These are phyloP conservation scores for Lepidocolaptes lacrymiger DNA, from an alignment of 2,797 vertebrate species.

Conservation along the genomic window DNA sequence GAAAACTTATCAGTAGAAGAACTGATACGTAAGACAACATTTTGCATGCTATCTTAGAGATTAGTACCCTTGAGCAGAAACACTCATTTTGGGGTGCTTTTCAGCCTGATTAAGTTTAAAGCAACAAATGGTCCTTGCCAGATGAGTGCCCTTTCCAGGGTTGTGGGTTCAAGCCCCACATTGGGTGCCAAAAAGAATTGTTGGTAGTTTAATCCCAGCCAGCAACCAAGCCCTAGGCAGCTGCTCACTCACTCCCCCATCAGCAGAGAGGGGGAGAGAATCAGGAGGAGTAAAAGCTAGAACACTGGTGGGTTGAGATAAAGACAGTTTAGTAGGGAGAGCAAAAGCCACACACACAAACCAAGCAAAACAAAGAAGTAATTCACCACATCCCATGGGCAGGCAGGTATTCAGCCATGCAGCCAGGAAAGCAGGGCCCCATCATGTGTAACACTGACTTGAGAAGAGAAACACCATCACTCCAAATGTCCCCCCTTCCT, in stretches of 20 bases:
- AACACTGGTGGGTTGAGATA: accelerated
- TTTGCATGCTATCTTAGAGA: neutral
- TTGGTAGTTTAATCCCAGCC: neutral
- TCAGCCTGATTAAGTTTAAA: neutral
- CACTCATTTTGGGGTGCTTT: neutral
- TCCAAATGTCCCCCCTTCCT: neutral
- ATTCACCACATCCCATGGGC: neutral
- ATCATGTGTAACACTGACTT: accelerated
- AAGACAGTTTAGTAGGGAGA: neutral
- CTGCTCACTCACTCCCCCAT: neutral
- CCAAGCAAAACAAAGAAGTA: neutral
- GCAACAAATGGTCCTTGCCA: neutral
- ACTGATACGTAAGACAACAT: accelerated
- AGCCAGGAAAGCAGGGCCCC: neutral
- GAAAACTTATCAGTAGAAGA: neutral
- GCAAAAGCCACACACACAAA: accelerated
- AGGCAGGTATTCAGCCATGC: neutral
- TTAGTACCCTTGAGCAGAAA: neutral
- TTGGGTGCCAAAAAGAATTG: neutral
- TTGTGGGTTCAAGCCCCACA: neutral
- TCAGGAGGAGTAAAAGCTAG: neutral
- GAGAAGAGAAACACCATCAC: neutral
- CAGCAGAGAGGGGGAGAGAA: accelerated
- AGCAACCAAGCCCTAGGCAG: neutral
- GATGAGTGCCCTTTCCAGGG: neutral